A percentile compares a stretch with the other conserved stretches of the same genome.
These are phyloP conservation scores for Kobus ellipsiprymnus DNA, from an alignment of 2,113 vertebrate species.

Conservation along the genomic window DNA sequence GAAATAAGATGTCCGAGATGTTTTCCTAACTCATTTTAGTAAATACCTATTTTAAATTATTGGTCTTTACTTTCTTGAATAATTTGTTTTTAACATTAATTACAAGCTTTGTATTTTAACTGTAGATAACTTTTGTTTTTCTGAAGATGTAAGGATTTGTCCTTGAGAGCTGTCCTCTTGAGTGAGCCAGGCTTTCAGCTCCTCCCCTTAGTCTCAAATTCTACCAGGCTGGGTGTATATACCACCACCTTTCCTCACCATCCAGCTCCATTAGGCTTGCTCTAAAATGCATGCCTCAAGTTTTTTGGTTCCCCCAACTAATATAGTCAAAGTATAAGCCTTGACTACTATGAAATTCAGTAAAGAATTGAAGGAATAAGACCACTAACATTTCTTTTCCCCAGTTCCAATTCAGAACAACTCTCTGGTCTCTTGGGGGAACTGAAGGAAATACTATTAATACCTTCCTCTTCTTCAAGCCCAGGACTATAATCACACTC, in stretches of 20 bases:
- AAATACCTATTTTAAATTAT: not conserved
- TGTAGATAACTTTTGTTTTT: not conserved
- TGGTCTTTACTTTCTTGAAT: not conserved
- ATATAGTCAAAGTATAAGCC: not conserved
- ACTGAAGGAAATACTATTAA: not conserved
- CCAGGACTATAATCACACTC: not conserved
- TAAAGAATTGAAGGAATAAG: not conserved
- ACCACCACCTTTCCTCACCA: not conserved
- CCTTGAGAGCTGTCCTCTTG: not conserved
- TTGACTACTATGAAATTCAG: conserved; percentile 7
- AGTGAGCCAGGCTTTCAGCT: not conserved
- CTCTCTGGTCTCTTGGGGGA: not conserved
- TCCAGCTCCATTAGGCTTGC: not conserved
- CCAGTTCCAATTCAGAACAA: not conserved
- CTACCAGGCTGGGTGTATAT: not conserved
- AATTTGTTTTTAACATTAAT: not conserved
- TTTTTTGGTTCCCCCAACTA: not conserved
- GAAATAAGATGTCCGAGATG: not conserved
- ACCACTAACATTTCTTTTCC: not conserved
- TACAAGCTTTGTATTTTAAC: not conserved
- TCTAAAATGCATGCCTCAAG: not conserved
- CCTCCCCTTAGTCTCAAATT: not conserved
- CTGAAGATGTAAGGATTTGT: conserved; percentile 3
- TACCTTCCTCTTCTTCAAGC: not conserved
- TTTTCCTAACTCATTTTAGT: not conserved